Evolutionary conservation across 2,888 invertebrate genomes (phyloP).

Genomic region (Diarsia rubi): DNA sequence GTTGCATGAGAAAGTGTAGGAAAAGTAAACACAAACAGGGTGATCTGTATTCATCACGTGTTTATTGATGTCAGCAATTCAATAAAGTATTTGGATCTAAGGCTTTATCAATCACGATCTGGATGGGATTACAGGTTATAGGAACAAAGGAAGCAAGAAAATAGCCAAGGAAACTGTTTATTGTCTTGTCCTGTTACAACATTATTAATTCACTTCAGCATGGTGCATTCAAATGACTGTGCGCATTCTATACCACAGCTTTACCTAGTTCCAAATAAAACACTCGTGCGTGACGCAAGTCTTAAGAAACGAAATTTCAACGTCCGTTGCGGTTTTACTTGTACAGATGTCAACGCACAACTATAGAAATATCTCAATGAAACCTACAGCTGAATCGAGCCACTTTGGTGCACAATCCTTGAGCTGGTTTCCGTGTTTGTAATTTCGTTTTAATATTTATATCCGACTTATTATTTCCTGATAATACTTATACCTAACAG

Average conservation of each 20-base stretch:
- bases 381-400: slow-evolving; percentile 26
- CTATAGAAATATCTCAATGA: slow-evolving; percentile 35
- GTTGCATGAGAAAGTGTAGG: slow-evolving; percentile 4
- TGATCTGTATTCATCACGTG: slow-evolving; percentile 3
- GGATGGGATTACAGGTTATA: not conserved
- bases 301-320: slow-evolving; percentile 6
- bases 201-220: not conserved
- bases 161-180: not conserved
- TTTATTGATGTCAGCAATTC: not conserved
- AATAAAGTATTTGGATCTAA: not conserved
- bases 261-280: slow-evolving; percentile 27
- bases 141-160: not conserved
- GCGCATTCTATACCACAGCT: slow-evolving; percentile 16
- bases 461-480: slow-evolving; percentile 51
- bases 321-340: slow-evolving; percentile 43
- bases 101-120: not conserved
- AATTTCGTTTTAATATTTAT: slow-evolving; percentile 55
- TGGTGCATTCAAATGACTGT: slow-evolving; percentile 25
- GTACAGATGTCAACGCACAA: slow-evolving; percentile 17
- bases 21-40: not conserved
- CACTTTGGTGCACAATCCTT: slow-evolving; percentile 63
- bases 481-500: slow-evolving; percentile 7
- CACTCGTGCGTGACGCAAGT: slow-evolving; percentile 40
- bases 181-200: not conserved
- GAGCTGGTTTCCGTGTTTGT: slow-evolving; percentile 61